phyloP scores from a whole-genome alignment of 2,888 invertebrate species.

The Agonopterix heracliana region DNA sequence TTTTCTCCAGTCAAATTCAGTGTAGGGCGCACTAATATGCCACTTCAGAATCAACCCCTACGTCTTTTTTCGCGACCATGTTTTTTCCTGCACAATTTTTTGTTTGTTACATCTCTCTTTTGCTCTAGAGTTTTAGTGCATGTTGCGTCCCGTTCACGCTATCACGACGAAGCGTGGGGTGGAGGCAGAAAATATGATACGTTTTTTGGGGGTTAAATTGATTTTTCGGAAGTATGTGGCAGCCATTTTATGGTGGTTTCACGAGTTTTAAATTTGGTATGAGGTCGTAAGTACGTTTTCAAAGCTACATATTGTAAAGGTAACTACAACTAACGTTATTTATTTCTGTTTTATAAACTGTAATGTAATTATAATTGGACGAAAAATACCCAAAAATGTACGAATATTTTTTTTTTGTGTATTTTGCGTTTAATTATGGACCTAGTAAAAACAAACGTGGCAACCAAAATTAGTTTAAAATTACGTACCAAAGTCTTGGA shows the following conservation, averaged over 20 bases:
- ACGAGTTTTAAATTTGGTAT: conserved; percentile 3
- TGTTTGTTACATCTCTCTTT: conserved; percentile 50
- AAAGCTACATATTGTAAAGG: too few species aligned
- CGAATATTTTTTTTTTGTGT: too few species aligned
- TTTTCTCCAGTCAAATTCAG: conserved; percentile 60
- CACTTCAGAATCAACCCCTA: conserved; percentile 68
- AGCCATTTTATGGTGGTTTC: conserved; percentile 55
- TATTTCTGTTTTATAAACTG: too few species aligned
- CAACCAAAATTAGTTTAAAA: too few species aligned
- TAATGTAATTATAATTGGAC: too few species aligned
- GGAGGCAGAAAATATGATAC: conserved; percentile 71
- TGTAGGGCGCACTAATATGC: conserved; percentile 65
- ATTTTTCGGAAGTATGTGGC: conserved; percentile 67
- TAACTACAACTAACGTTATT: too few species aligned
- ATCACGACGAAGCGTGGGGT: conserved; percentile 58
- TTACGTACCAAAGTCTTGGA: too few species aligned
- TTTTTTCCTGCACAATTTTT: conserved; percentile 68
- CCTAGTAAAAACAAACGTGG: too few species aligned
- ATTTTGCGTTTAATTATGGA: too few species aligned
- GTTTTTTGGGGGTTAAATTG: conserved; percentile 71
- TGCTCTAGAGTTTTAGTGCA: conserved; percentile 4
- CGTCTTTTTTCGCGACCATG: conserved; percentile 67
- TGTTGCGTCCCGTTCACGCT: conserved; percentile 38
- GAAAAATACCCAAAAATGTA: too few species aligned
- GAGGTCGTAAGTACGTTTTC: too few species aligned